Conservation (phyloP, 30 jellyfish, hydroid and myxozoan species). For the Calvadosia cruxmelitensis region DNA sequence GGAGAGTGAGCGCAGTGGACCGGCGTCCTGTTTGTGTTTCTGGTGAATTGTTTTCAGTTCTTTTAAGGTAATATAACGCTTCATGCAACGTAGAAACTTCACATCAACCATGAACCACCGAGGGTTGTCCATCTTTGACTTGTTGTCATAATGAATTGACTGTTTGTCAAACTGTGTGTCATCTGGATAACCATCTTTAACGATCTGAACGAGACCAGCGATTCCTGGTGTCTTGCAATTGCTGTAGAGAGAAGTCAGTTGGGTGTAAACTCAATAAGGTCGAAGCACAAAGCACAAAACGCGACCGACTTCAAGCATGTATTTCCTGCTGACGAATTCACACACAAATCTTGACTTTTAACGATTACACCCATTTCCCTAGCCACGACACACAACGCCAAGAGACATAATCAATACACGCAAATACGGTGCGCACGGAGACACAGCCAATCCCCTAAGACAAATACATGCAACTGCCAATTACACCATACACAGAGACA, state of each 20-base stretch:
- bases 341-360: too few species aligned
- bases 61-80: conserved; percentile 48
- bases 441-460: too few species aligned
- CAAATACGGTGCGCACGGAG: too few species aligned
- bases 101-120: conserved; percentile 94
- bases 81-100: conserved; percentile 43
- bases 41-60: conserved; percentile 46
- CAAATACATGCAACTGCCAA: too few species aligned
- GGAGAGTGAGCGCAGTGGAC: conserved; percentile 60
- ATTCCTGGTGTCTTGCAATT: conserved; percentile 86
- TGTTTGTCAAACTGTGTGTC: conserved; percentile 74
- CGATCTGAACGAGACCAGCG: conserved; percentile 71
- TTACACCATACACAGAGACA: too few species aligned
- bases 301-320: too few species aligned
- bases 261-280: too few species aligned
- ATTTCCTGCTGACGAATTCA: too few species aligned
- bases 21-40: conserved; percentile 51
- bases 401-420: too few species aligned
- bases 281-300: neutral
- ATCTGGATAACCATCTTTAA: conserved; percentile 79
- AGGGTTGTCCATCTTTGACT: conserved; percentile 62
- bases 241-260: conserved; percentile 41
- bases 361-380: too few species aligned
- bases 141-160: conserved; percentile 63
- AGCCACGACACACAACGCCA: too few species aligned